These are phyloP conservation scores for Arenaria interpres DNA, from an alignment of 2,113 vertebrate genomes.

Conservation along the genomic window DNA sequence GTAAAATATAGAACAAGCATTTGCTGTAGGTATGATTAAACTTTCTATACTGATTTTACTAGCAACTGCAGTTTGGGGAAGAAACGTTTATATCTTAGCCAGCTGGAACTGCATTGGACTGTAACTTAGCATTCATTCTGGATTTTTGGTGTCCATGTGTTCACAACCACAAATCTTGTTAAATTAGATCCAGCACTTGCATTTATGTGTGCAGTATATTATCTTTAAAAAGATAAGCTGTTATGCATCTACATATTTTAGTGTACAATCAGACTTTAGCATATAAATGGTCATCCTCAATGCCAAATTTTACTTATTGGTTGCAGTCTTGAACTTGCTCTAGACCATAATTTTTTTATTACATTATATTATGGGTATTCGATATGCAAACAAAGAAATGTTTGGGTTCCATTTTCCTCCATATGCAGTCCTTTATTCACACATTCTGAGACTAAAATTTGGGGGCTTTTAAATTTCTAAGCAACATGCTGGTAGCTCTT, in stretches of 20 bases:
- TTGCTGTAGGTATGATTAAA: neutral
- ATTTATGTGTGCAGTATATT: constrained; percentile 33
- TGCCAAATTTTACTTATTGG: constrained; percentile 55
- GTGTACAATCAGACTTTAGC: neutral
- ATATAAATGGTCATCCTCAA: constrained; percentile 48
- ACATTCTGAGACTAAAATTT: constrained; percentile 30
- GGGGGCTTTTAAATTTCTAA: constrained; percentile 23
- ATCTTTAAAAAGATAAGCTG: constrained; percentile 72
- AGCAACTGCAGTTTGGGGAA: neutral
- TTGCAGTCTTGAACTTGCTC: constrained; percentile 37
- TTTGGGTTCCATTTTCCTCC: neutral
- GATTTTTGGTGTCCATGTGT: constrained; percentile 65
- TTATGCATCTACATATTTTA: constrained; percentile 44
- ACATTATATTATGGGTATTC: neutral
- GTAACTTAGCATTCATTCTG: constrained; percentile 44
- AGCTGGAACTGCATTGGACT: constrained; percentile 27
- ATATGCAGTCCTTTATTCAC: neutral
- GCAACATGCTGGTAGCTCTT: constrained; percentile 54
- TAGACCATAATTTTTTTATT: constrained; percentile 49
- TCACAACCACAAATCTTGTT: constrained; percentile 68
- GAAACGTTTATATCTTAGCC: constrained; percentile 6
- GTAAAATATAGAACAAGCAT: neutral
- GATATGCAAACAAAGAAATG: neutral
- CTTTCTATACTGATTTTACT: constrained; percentile 1
- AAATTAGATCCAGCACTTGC: constrained; percentile 59